Percentiles rank a stretch among this genome's conserved stretches.
Evolutionary conservation across 2,797 vertebrate species (phyloP).

Genomic region (Sebastiscus albofasciatus): DNA sequence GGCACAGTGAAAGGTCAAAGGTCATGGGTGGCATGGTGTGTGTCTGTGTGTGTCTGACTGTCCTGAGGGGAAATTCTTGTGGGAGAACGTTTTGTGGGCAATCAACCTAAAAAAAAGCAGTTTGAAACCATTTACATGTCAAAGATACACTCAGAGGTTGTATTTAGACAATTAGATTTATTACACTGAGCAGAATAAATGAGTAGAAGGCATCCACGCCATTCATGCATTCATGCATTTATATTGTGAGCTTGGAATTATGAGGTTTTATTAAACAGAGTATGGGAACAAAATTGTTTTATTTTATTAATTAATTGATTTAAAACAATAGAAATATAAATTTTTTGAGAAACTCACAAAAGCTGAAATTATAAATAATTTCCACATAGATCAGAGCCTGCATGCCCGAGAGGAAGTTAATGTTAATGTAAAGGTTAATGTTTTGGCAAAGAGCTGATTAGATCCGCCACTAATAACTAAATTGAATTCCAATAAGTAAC

Average conservation of each 20-base stretch:
- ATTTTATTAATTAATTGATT: not conserved
- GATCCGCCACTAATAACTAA: fast-evolving
- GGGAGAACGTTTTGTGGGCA: constrained; percentile 17
- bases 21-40: constrained; percentile 45
- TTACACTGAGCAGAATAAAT: not conserved
- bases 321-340: not conserved
- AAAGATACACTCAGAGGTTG: not conserved
- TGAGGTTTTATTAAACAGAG: not conserved
- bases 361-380: not conserved
- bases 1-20: constrained; percentile 74
- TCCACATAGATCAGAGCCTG: not conserved
- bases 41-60: constrained; percentile 38
- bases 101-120: constrained; percentile 3
- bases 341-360: not conserved
- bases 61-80: constrained; percentile 42
- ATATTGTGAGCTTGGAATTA: not conserved
- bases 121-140: constrained; percentile 5
- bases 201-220: not conserved
- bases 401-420: not conserved
- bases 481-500: not conserved
- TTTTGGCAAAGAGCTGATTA: not conserved
- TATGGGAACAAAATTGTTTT: not conserved
- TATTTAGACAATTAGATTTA: not conserved
- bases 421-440: not conserved
- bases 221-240: not conserved